Evolutionary conservation across 2,113 vertebrate genomes (phyloP), one percentile per base, ranked within the genome.

Genomic region (Vimba vimba): DNA sequence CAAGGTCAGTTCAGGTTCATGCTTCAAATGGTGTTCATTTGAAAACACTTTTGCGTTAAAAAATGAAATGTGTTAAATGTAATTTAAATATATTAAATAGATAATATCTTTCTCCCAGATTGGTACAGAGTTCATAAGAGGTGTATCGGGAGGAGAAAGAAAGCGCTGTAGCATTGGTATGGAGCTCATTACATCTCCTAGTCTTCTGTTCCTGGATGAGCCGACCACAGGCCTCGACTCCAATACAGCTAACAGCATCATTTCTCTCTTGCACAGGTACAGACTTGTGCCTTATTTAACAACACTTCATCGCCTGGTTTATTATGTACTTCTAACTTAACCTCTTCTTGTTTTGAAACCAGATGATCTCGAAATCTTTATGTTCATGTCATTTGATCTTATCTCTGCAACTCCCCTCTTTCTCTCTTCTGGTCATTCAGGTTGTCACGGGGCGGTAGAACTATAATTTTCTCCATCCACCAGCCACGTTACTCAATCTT

Each of bases 381-480:
- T 2, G 23, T 25, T 78, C 1, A 33, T 7, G 6, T 55, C 11
- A 45, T 23, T 39, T 30, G 10, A 33, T 33, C 2, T 84, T 6
- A 12, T 47, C 33, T 59, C 60, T 69, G 17, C 1, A 33, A 27
- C 55, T 82, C 13, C 23, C 52, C 25, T 39, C 9, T 71, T 23
- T 52, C 13, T 76, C 74, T 52, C 23, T 13, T 76, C 45, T 76
- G 43, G 4, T 43, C 23, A 21, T 36, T 39, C 89, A 96, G 95
- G 59, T 86, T 96, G 76, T 95, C 95, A 84, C 91, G 93, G 73
- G 92, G 87, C 69, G 93, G 94, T 2, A 94, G 93, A 89, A 96
- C 95, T 3, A 93, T 96, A 19, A 95, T 96, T 87, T 96, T 96
- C 92, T 96, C 95, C 87, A 96, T 96, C 83, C 95, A 96, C 88